Percentiles rank a stretch among this genome's conserved stretches.
These are phyloP conservation scores for Noctua janthe DNA, from an alignment of 2,888 invertebrate species.

Conservation along the genomic window DNA sequence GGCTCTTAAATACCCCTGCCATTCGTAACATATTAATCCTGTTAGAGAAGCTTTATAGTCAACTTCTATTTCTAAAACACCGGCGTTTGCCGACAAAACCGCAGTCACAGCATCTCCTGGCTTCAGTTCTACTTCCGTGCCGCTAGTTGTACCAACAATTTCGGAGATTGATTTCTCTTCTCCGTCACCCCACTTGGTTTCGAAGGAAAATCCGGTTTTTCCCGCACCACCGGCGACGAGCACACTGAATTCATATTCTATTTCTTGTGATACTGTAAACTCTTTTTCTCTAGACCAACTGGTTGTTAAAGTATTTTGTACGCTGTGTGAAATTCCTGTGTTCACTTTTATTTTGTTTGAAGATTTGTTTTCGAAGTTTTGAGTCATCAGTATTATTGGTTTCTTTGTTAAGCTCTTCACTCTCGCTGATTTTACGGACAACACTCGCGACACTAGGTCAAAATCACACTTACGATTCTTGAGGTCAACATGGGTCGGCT, in stretches of 20 bases:
- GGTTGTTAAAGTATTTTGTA: slow-evolving; percentile 81
- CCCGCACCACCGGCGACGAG: slow-evolving; percentile 77
- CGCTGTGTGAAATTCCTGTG: slow-evolving; percentile 80
- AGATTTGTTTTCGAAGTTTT: slow-evolving; percentile 79
- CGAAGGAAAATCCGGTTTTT: slow-evolving; percentile 77
- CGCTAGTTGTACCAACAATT: slow-evolving; percentile 78
- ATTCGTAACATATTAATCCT: neutral
- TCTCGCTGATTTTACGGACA: slow-evolving; percentile 75
- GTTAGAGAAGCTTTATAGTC: slow-evolving; percentile 70
- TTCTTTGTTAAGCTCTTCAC: slow-evolving; percentile 69
- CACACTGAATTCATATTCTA: slow-evolving; percentile 80
- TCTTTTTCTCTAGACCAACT: slow-evolving; percentile 78
- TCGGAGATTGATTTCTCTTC: slow-evolving; percentile 79
- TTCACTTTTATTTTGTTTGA: slow-evolving; percentile 82
- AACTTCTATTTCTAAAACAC: slow-evolving; percentile 79
- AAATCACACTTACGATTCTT: slow-evolving; percentile 78
- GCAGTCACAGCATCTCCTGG: slow-evolving; percentile 81
- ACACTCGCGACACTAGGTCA: slow-evolving; percentile 75
- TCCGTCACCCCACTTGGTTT: slow-evolving; percentile 77
- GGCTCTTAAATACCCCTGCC: neutral
- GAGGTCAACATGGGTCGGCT: slow-evolving; percentile 75
- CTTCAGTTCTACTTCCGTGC: slow-evolving; percentile 79
- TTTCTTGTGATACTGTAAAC: slow-evolving; percentile 75
- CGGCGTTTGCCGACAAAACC: slow-evolving; percentile 77
- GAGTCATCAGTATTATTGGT: slow-evolving; percentile 74